Percentiles rank a stretch among this genome's conserved stretches.
These are phyloP conservation scores for Catocala nupta DNA, from an alignment of 2,888 invertebrate genomes.

Conservation along the genomic window DNA sequence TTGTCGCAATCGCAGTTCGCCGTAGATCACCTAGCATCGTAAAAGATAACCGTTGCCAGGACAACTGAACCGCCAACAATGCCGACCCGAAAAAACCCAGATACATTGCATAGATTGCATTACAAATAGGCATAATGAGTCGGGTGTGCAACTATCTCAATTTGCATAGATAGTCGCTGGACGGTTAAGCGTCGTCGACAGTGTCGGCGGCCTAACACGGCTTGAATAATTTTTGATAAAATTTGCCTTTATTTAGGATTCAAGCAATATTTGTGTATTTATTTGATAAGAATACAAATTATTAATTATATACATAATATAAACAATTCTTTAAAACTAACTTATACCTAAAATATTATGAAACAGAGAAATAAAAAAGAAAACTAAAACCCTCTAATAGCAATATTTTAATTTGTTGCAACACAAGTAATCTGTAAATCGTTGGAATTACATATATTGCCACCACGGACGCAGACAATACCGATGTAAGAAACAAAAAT, in stretches of 20 bases:
- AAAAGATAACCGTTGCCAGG: slow-evolving; percentile 74
- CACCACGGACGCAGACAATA: no score
- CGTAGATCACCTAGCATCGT: slow-evolving; percentile 53
- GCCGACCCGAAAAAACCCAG: slow-evolving; percentile 77
- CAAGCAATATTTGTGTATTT: no score
- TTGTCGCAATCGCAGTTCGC: slow-evolving; percentile 38
- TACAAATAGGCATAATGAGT: slow-evolving; percentile 80
- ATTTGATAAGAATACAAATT: no score
- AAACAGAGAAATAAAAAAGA: no score
- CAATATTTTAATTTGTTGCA: no score
- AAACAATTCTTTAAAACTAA: no score
- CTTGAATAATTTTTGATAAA: slow-evolving; percentile 29
- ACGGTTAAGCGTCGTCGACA: slow-evolving; percentile 43
- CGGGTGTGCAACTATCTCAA: slow-evolving; percentile 68
- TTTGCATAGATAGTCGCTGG: slow-evolving; percentile 79
- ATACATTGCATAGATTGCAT: slow-evolving; percentile 86
- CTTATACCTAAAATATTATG: no score
- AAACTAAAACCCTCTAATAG: no score
- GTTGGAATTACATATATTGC: no score
- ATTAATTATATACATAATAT: no score
- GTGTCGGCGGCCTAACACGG: slow-evolving; percentile 26
- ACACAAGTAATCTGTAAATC: no score
- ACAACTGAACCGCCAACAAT: slow-evolving; percentile 74
- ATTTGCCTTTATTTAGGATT: not conserved
- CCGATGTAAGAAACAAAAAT: no score